Base-by-base conservation (phyloP, 2,113 vertebrate genomes). In the Mirza zaza region DNA sequence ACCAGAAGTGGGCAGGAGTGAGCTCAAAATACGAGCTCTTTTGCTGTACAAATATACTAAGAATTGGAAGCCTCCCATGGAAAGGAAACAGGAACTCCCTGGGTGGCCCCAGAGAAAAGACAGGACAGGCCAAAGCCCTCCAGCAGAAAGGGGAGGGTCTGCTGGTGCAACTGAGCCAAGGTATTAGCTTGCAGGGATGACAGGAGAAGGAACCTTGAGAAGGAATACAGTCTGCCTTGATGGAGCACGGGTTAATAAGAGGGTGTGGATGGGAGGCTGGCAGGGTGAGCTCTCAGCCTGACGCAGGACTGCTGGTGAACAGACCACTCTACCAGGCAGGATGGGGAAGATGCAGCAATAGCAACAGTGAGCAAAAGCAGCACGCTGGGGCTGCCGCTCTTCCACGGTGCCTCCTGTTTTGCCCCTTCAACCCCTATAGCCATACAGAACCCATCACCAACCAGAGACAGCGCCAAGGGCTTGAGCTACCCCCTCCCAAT, bases 51-150 rank as follows among this genome's bases (percentile, higher is more conserved):
- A 90, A 81, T 11, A 48, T 0, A 50, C 48, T 73, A 20, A 52
- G 61, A 63, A 36, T 63, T 39, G 73, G 76, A 96, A 36, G 32
- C 29, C 65, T 83, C 23, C 3, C 77, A 55, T 50, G 15, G 63
- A 76, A 57, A 80, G 50, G 42, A 93, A 83, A 83, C 52, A 68
- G 70, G 75, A 87, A 84, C 55, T 76, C 75, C 39, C 50, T 82
- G 81, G 94, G 77, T 92, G 97, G 87, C 34, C 81, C 50, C 1
- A 20, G 34, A 82, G 39, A 73, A 82, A 59, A 85, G 57, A 48
- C 50, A 23, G 75, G 57, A 18, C 32, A 59, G 21, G 70, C 71
- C 81, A 42, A 57, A 86, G 32, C 21, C 83, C 25, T 67, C 52
- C 17, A 1, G 45, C 2, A 0, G 57, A 52, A 68, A 42, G 2